Evolutionary conservation across 53 echinoderm and acorn worm species (phyloP).

Genomic region (Temnopleurus reevesii): DNA sequence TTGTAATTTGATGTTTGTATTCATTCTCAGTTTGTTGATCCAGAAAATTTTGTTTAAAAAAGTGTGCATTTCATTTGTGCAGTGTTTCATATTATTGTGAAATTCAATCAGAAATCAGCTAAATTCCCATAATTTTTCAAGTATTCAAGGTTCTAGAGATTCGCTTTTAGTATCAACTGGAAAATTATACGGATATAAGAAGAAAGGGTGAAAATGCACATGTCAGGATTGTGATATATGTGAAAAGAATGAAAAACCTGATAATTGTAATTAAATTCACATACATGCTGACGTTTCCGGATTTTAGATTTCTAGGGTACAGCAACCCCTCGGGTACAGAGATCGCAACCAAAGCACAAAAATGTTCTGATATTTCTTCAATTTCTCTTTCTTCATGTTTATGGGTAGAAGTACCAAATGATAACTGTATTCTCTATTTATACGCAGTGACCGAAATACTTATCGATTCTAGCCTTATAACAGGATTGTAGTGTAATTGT

Average conservation of each 20-base stretch:
- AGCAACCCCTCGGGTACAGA: not conserved
- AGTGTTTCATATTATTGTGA: too few species aligned
- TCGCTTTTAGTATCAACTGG: not conserved
- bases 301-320: not conserved
- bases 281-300: not conserved
- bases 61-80: too few species aligned
- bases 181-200: not conserved
- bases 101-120: too few species aligned
- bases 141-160: not conserved
- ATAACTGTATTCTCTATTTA: not conserved
- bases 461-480: not conserved
- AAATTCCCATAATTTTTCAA: too few species aligned
- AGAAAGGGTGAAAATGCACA: too few species aligned
- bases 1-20: too few species aligned
- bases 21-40: too few species aligned
- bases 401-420: not conserved
- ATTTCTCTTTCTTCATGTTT: not conserved
- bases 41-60: too few species aligned
- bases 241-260: too few species aligned
- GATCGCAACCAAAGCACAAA: not conserved
- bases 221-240: not conserved
- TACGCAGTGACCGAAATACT: not conserved
- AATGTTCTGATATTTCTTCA: not conserved
- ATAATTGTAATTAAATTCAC: not conserved
- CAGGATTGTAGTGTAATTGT: not conserved